These are phyloP conservation scores for Nothobranchius kuhntae DNA, from an alignment of 2,113 vertebrate species.

Conservation along the genomic window DNA sequence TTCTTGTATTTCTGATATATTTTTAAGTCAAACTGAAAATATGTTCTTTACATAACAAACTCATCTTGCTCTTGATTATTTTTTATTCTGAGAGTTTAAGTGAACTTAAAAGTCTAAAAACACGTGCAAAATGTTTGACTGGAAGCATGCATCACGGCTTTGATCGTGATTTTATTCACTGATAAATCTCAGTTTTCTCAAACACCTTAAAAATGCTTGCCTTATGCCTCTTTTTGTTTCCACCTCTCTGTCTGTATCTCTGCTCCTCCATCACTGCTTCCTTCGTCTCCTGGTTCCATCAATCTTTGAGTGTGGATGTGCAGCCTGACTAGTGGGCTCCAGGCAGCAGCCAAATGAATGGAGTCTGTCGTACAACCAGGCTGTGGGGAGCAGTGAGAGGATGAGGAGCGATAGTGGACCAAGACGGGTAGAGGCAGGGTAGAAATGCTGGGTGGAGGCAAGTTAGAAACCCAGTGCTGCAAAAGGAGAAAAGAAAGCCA, in stretches of 20 bases:
- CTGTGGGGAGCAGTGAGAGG: neutral
- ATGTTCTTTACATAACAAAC: too few relatives aligned
- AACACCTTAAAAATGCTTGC: neutral
- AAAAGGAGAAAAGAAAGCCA: neutral
- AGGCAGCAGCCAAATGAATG: slow-evolving; percentile 6
- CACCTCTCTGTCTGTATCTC: slow-evolving; percentile 6
- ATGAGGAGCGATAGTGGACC: neutral
- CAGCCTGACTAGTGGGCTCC: slow-evolving; percentile 23
- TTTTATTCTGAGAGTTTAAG: too few relatives aligned
- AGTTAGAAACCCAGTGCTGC: neutral
- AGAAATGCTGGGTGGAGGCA: neutral
- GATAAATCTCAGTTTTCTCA: neutral
- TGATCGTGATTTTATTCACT: slow-evolving; percentile 2
- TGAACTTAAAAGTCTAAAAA: too few relatives aligned
- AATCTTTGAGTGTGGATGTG: slow-evolving; percentile 35
- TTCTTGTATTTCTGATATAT: too few relatives aligned
- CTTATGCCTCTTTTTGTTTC: neutral
- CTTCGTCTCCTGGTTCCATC: slow-evolving; percentile 26
- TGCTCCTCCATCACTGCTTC: slow-evolving; percentile 23
- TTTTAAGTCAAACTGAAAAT: too few relatives aligned
- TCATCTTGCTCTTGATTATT: too few relatives aligned
- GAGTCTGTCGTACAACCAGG: slow-evolving; percentile 28
- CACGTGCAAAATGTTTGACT: too few relatives aligned
- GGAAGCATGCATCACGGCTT: neutral
- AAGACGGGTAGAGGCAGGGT: neutral